A percentile compares a stretch with the other conserved stretches of the same genome.
phyloP scores from a whole-genome alignment of 92 coral and sea anemone genomes.

The Bergia puertoricense region DNA sequence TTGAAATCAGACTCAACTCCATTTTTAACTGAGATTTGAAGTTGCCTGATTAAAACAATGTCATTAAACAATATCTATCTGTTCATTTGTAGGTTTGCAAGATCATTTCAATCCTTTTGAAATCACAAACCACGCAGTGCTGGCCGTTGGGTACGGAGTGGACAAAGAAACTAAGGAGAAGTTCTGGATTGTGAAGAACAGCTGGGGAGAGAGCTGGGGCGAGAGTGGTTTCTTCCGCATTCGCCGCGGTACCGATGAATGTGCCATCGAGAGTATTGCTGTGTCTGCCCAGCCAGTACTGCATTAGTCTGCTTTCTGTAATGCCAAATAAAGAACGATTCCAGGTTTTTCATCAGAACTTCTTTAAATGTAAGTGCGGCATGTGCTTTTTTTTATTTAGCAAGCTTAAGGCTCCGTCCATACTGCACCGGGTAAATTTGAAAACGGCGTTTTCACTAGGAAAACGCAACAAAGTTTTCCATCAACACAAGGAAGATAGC shows the following conservation, averaged over 20 bases:
- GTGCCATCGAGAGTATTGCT: constrained; percentile 71
- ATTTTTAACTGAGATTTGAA: too few species aligned
- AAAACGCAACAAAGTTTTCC: too few species aligned
- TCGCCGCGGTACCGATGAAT: constrained; percentile 72
- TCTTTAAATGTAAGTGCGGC: too few species aligned
- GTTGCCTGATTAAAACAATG: too few species aligned
- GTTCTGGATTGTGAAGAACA: constrained; percentile 81
- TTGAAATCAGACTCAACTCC: too few species aligned
- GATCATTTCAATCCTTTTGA: constrained; percentile 78
- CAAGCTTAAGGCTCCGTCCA: too few species aligned
- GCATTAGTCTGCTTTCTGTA: neutral
- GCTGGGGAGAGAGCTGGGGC: constrained; percentile 76
- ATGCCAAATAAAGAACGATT: neutral
- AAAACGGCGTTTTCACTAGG: too few species aligned
- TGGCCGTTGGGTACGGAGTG: constrained; percentile 78
- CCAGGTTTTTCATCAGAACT: neutral
- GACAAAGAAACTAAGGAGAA: constrained; percentile 67
- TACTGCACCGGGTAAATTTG: too few species aligned
- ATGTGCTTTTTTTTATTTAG: too few species aligned
- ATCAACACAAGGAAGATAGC: too few species aligned
- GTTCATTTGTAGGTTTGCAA: constrained; percentile 51
- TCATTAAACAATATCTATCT: too few species aligned
- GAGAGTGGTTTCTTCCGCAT: constrained; percentile 72
- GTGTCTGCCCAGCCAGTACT: constrained; percentile 57
- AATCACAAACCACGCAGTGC: constrained; percentile 73